Evolutionary conservation across 1,140 invertebrate species (phyloP).

Genomic region (Semibalanus balanoides): DNA sequence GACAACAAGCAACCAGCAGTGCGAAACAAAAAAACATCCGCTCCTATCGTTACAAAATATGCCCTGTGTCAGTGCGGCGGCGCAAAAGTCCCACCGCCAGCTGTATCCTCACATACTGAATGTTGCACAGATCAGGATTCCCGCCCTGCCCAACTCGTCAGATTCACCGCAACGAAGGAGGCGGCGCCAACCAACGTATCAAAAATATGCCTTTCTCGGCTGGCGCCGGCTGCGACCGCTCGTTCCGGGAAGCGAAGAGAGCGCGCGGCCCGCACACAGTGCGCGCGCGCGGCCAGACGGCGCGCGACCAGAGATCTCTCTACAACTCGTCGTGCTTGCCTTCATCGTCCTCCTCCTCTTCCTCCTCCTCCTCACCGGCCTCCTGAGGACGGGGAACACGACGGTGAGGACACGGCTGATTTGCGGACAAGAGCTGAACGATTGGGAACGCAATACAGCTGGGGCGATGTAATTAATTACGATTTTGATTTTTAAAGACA

Average conservation of each 20-base stretch:
- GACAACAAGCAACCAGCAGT: background rate
- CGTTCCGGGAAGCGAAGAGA: background rate
- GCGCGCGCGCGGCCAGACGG: background rate
- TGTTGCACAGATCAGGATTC: background rate
- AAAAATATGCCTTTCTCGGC: background rate
- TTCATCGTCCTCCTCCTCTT: constrained; percentile 24
- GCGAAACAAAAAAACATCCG: background rate
- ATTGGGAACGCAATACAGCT: too few relatives aligned
- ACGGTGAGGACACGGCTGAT: constrained; percentile 8
- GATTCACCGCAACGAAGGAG: too few relatives aligned
- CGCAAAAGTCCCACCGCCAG: background rate
- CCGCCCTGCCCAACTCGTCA: too few relatives aligned
- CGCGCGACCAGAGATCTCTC: too few relatives aligned
- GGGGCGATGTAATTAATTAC: too few relatives aligned
- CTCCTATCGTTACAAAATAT: background rate
- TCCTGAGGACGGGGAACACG: constrained; percentile 4
- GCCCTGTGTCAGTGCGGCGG: background rate
- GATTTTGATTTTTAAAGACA: too few relatives aligned
- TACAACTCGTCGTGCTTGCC: constrained; percentile 16
- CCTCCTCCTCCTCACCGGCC: constrained; percentile 23
- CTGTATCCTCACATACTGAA: too few relatives aligned
- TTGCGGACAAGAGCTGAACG: too few relatives aligned
- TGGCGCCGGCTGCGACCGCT: too few relatives aligned
- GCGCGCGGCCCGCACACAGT: too few relatives aligned
- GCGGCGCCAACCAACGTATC: background rate